Evolutionary conservation across 2,797 vertebrate genomes (phyloP), one percentile per base, ranked within the genome.

Genomic region (Acropternis orthonyx): DNA sequence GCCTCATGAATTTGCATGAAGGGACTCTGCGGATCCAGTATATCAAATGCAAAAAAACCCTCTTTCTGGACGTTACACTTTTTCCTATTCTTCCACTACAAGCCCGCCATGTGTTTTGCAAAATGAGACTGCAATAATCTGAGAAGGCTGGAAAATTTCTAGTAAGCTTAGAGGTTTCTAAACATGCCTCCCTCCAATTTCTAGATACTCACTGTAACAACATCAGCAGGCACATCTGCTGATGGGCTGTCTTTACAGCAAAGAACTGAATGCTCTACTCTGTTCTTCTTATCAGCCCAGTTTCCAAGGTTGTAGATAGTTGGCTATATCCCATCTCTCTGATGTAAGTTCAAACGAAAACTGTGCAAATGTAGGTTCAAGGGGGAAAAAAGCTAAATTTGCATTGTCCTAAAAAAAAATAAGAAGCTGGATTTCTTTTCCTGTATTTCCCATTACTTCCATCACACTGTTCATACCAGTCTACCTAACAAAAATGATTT

Each of bases 301-400:
- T 74, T 93, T 92, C 63, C 69, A 79, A 76, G 59, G 26, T 67
- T 63, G 73, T 55, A 88, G 62, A 84, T 73, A 92, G 58, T 4
- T 88, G 79, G 66, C 83, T 88, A 82, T 41, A 85, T 44, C 73
- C 77, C 32, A 90, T 32, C 67, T 61, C 77, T 91, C 55, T 88
- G 49, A 88, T 63, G 63, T 30, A 88, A 86, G 55, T 88, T 96
- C 79, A 86, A 92, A 94, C 1, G 4, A 90, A 90, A 88, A 90
- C 48, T 39, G 27, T 68, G 51, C 46, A 93, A 77, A 89, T 26
- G 19, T 52, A 92, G 41, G 36, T 67, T 34, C 55, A 48, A 26
- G 9, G 8, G 7, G 1, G 22, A 85, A 93, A 49, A 68, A 76
- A 51, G 9, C 21, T 55, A 61, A 28, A 65, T 85, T 85, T 92